These are phyloP conservation scores for Athene noctua DNA, from an alignment of 2,113 vertebrate species.

Conservation along the genomic window DNA sequence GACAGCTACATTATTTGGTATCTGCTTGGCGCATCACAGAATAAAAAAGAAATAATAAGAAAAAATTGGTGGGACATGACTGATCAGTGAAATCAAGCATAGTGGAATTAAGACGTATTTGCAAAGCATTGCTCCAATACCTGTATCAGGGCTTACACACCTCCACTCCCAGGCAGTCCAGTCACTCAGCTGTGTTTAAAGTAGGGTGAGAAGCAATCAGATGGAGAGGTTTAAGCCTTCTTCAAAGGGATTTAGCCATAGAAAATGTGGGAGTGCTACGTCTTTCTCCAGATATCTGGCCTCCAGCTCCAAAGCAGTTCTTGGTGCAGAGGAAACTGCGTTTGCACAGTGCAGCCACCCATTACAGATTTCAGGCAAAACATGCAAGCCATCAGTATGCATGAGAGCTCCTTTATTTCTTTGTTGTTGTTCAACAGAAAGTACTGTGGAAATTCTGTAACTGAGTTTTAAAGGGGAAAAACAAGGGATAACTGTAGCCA, in stretches of 20 bases:
- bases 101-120: background rate
- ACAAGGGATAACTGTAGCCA: background rate
- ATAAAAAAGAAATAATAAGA: background rate
- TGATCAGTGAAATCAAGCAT: background rate
- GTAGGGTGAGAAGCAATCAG: background rate
- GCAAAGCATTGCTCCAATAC: background rate
- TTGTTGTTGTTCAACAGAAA: slow-evolving; percentile 12
- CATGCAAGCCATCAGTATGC: background rate
- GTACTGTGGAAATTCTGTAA: background rate
- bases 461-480: background rate
- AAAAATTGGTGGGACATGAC: background rate
- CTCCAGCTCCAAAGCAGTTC: background rate
- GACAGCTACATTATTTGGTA: background rate
- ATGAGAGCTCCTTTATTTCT: background rate
- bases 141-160: background rate
- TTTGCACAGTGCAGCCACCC: background rate
- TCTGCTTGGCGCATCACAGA: background rate
- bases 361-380: slow-evolving; percentile 4
- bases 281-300: background rate
- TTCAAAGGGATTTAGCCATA: background rate
- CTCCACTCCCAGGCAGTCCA: background rate
- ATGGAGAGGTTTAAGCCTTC: background rate
- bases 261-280: background rate
- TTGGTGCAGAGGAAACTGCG: background rate
- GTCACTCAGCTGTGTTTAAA: background rate